Percentiles rank a stretch among this genome's conserved stretches.
Evolutionary conservation across 2,797 vertebrate genomes (phyloP).

Genomic region (Diglossa cyanea): DNA sequence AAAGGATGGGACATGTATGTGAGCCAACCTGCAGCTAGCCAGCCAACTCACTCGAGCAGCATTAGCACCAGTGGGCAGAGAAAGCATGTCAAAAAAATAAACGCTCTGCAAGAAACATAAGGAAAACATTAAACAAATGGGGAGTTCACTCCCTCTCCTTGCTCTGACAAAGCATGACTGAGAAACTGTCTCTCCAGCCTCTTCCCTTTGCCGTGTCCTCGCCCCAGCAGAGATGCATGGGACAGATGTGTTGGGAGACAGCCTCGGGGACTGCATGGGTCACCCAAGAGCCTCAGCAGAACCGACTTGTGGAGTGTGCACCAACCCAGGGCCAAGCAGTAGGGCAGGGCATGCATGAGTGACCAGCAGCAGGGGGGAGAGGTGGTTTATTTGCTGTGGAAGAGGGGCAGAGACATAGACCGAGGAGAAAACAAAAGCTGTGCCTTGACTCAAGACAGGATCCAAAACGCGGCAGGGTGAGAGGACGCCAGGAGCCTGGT

Average conservation of each 20-base stretch:
- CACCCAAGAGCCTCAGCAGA: background rate
- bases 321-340: background rate
- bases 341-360: background rate
- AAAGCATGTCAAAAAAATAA: constrained; percentile 65
- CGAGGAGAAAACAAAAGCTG: background rate
- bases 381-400: background rate
- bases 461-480: background rate
- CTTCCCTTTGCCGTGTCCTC: background rate
- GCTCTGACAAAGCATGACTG: constrained; percentile 37
- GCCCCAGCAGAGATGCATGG: accelerated
- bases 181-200: constrained; percentile 29
- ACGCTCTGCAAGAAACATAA: constrained; percentile 59
- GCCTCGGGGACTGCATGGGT: accelerated
- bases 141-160: constrained; percentile 47
- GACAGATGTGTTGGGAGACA: background rate
- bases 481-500: background rate
- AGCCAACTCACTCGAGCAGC: constrained; percentile 22
- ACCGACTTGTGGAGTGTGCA: accelerated
- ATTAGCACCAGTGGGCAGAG: constrained; percentile 61
- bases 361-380: background rate
- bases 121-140: constrained; percentile 74
- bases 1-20: background rate
- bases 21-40: constrained; percentile 39
- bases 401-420: background rate
- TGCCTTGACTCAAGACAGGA: background rate